These are phyloP conservation scores for Ruditapes philippinarum DNA, from an alignment of 1,140 invertebrate genomes.

Conservation along the genomic window DNA sequence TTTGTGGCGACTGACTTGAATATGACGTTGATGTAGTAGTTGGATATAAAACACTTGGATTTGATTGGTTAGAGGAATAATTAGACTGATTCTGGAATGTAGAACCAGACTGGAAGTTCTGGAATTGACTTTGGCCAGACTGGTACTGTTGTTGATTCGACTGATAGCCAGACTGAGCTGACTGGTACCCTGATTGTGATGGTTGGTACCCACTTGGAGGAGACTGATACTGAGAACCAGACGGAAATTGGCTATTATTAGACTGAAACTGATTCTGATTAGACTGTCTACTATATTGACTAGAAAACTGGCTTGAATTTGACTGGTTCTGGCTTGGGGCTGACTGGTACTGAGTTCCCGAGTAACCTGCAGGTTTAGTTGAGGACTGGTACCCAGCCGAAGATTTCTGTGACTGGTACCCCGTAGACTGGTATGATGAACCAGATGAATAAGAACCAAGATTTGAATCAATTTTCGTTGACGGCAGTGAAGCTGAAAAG, in stretches of 20 bases:
- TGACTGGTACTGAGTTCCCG: slow-evolving; percentile 74
- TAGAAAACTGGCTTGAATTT: slow-evolving; percentile 55
- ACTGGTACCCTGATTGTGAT: slow-evolving; percentile 35
- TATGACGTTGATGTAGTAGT: slow-evolving; percentile 54
- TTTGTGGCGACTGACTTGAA: slow-evolving; percentile 46
- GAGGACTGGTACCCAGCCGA: slow-evolving; percentile 20
- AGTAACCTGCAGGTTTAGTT: slow-evolving; percentile 71
- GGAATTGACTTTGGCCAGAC: slow-evolving; percentile 58
- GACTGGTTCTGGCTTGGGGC: slow-evolving; percentile 70
- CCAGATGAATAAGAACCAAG: slow-evolving; percentile 35
- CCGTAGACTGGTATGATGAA: slow-evolving; percentile 3
- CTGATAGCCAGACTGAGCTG: slow-evolving; percentile 38
- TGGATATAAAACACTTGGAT: slow-evolving; percentile 69
- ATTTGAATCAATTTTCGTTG: slow-evolving; percentile 30
- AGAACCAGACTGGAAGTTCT: slow-evolving; percentile 74
- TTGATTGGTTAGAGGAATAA: slow-evolving; percentile 72
- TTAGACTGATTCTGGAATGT: slow-evolving; percentile 77
- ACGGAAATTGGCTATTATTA: slow-evolving; percentile 37
- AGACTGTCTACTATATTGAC: slow-evolving; percentile 50
- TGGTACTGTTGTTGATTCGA: slow-evolving; percentile 71
- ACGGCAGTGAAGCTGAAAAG: slow-evolving; percentile 33
- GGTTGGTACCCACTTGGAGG: slow-evolving; percentile 54
- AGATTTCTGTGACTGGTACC: slow-evolving; percentile 58
- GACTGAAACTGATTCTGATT: slow-evolving; percentile 75
- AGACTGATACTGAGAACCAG: slow-evolving; percentile 58